These are phyloP conservation scores for Lycocerus yunnanus DNA, from an alignment of 2,888 invertebrate species.

Conservation along the genomic window DNA sequence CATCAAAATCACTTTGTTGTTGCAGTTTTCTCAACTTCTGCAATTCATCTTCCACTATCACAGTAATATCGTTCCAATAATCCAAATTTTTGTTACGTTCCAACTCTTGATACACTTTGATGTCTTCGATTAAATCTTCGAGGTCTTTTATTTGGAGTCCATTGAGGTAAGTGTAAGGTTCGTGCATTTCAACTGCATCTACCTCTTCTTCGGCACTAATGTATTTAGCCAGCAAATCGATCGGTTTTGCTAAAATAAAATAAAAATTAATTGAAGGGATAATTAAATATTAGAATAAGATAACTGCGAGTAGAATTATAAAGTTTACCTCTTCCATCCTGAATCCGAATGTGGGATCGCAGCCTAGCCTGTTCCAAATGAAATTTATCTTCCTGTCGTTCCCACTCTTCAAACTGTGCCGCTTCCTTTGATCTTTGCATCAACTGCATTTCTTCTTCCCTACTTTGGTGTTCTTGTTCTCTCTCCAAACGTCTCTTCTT, in stretches of 20 bases:
- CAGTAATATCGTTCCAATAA: conserved; percentile 96
- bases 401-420: conserved; percentile 91
- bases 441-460: conserved; percentile 82
- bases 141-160: conserved; percentile 88
- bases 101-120: conserved; percentile 91
- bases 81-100: conserved; percentile 86
- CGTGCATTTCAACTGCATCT: conserved; percentile 96
- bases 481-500: conserved; percentile 89
- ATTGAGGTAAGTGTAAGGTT: conserved; percentile 94
- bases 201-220: conserved; percentile 88
- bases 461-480: conserved; percentile 81
- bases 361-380: conserved; percentile 95
- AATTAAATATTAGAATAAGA: too few relatives aligned
- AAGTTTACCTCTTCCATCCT: conserved; percentile 86
- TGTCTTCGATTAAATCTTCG: conserved; percentile 95
- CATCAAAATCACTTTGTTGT: conserved; percentile 63
- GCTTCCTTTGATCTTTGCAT: conserved; percentile 89
- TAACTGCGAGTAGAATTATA: too few relatives aligned
- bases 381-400: conserved; percentile 95
- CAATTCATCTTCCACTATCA: conserved; percentile 92
- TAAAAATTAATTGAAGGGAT: background rate
- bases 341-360: conserved; percentile 92
- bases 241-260: conserved; percentile 79
- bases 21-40: conserved; percentile 81
- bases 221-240: conserved; percentile 96